A percentile compares a stretch with the other conserved stretches of the same genome.
Evolutionary conservation across 2,888 invertebrate species (phyloP).

Genomic region (Parnassius mnemosyne): DNA sequence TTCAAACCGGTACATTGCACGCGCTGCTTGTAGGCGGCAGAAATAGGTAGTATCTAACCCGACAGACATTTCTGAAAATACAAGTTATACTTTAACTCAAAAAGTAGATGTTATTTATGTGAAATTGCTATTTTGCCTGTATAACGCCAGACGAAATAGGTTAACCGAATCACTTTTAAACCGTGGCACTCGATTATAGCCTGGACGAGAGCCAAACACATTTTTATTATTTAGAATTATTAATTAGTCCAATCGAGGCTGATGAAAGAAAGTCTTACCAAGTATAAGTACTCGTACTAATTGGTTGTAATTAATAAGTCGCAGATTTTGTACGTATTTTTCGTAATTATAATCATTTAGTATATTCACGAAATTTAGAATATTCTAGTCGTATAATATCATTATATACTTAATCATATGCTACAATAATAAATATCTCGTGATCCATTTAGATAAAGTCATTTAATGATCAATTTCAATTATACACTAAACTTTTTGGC

Average conservation of each 20-base stretch:
- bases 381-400: conserved; percentile 49
- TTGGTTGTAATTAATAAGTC: background rate
- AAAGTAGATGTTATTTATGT: no score
- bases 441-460: no score
- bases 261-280: conserved; percentile 40
- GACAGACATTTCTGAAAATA: no score
- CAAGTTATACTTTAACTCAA: no score
- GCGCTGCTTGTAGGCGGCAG: no score
- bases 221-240: conserved; percentile 57
- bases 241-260: conserved; percentile 50
- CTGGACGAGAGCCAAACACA: conserved; percentile 58
- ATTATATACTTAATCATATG: conserved; percentile 56
- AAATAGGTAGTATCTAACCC: no score
- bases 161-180: conserved; percentile 57
- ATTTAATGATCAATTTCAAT: background rate
- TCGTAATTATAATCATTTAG: background rate
- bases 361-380: conserved; percentile 37
- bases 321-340: background rate
- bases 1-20: no score
- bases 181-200: conserved; percentile 45
- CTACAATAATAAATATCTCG: conserved; percentile 45
- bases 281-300: conserved; percentile 32
- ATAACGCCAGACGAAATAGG: conserved; percentile 50
- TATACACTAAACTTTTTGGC: no score
- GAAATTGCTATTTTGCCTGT: conserved; percentile 11